phyloP scores from a whole-genome alignment of 2,888 invertebrate genomes.

The Myopa testacea region DNA sequence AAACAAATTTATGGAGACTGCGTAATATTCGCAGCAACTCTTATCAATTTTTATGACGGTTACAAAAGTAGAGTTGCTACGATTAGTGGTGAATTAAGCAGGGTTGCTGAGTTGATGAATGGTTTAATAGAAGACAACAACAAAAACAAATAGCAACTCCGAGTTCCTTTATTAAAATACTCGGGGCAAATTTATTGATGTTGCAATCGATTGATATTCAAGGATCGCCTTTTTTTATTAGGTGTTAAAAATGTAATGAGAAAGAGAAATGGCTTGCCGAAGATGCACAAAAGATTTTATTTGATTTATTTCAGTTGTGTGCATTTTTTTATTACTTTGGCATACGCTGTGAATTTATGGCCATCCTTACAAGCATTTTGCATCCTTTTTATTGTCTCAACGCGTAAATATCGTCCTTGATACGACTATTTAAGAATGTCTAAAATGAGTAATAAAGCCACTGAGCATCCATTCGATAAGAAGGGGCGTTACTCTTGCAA shows the following conservation, averaged over 20 bases:
- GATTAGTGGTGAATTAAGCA: conserved; percentile 21
- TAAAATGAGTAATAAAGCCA: conserved; percentile 1
- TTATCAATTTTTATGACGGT: conserved; percentile 10
- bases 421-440: not conserved
- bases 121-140: not conserved
- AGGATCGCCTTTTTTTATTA: conserved; percentile 5
- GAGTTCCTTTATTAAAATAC: too few relatives aligned
- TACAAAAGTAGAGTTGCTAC: conserved; percentile 16
- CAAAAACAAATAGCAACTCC: not conserved
- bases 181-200: too few relatives aligned
- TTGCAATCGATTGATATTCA: not conserved
- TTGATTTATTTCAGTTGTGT: conserved; percentile 20
- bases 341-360: conserved; percentile 25
- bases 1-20: not conserved
- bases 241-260: conserved; percentile 20
- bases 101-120: not conserved
- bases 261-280: not conserved
- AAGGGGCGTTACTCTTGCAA: conserved; percentile 16
- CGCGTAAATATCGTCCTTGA: not conserved
- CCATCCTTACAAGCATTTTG: conserved; percentile 14
- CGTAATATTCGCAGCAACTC: not conserved
- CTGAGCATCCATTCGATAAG: not conserved
- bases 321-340: conserved; percentile 9
- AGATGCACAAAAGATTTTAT: not conserved
- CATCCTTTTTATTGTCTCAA: conserved; percentile 16